Percentiles rank a stretch among this genome's conserved stretches.
These are phyloP conservation scores for Lepas anatifera DNA, from an alignment of 2,888 invertebrate species.

Conservation along the genomic window DNA sequence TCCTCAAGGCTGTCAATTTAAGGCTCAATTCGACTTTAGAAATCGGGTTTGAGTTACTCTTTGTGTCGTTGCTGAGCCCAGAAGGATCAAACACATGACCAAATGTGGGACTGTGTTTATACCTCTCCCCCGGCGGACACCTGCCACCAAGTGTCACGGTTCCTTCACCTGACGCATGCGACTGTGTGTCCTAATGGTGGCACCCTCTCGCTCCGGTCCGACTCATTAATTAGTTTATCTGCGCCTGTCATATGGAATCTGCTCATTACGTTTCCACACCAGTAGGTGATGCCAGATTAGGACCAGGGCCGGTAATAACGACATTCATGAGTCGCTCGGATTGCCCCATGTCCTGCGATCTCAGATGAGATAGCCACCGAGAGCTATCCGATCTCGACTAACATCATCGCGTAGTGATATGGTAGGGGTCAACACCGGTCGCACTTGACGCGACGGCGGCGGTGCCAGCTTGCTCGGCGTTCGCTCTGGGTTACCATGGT, in stretches of 20 bases:
- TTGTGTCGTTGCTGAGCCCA: too few relatives aligned
- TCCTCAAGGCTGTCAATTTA: too few relatives aligned
- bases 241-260: background rate
- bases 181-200: background rate
- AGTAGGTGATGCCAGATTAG: background rate
- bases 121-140: too few relatives aligned
- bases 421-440: too few relatives aligned
- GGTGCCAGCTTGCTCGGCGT: background rate
- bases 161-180: background rate
- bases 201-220: background rate
- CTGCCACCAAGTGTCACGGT: background rate
- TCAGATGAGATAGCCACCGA: background rate
- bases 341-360: background rate
- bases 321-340: background rate
- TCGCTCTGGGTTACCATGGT: background rate
- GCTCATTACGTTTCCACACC: background rate
- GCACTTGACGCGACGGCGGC: background rate
- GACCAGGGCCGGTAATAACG: background rate
- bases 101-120: too few relatives aligned
- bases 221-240: conserved; percentile 2
- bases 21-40: too few relatives aligned
- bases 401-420: background rate
- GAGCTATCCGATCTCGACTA: background rate
- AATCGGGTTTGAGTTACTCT: too few relatives aligned
- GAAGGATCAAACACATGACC: too few relatives aligned